Evolutionary conservation across 2,888 invertebrate genomes (phyloP), one percentile per base, ranked within the genome.

Genomic region (Agonopterix alstromeriana): DNA sequence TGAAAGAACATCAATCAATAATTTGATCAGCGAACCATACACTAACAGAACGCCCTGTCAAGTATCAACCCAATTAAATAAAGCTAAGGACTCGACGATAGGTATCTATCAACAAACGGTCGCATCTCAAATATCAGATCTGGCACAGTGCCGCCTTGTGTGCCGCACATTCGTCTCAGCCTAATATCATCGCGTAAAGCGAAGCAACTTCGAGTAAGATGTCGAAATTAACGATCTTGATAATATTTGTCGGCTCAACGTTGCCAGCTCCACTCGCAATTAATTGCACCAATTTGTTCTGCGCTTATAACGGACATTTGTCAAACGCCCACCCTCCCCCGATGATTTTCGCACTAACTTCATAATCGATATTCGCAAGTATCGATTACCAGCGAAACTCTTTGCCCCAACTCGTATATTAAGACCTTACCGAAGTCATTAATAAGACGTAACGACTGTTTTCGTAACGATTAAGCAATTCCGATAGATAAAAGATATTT

Each of bases 211-310:
- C 63, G 60, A 74, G 69, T 78, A 73, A 82, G 82, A 83, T 82
- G 81, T 82, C 73, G 78, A 80, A 83, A 85, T 82, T 83, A 86
- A 86, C 85, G 84, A 85, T 84, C 84, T 83, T 79, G 82, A 87
- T 86, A 85, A 87, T 87, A 85, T 86, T 87, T 88, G 86, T 73
- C 81, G 82, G 82, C 80, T 84, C 79, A 76, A 73, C 78, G 79
- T 74, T 76, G 76, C 77, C 76, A 74, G 75, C 79, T 73, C 77
- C 67, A 42, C 77, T 72, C 63, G 75, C 82, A 79, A 87, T 86
- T 86, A 84, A 87, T 88, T 74, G 81, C 81, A 73, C 75, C 81
- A 86, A 86, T 88, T 87, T 87, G 86, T 88, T 81, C 81, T 68
- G 67, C 76, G 81, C 85, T 87, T 84, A 84, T 84, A 85, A 83